A percentile compares a stretch with the other conserved stretches of the same genome.
Evolutionary conservation across 2,113 vertebrate species (phyloP).

Genomic region (Dipodomys spectabilis): DNA sequence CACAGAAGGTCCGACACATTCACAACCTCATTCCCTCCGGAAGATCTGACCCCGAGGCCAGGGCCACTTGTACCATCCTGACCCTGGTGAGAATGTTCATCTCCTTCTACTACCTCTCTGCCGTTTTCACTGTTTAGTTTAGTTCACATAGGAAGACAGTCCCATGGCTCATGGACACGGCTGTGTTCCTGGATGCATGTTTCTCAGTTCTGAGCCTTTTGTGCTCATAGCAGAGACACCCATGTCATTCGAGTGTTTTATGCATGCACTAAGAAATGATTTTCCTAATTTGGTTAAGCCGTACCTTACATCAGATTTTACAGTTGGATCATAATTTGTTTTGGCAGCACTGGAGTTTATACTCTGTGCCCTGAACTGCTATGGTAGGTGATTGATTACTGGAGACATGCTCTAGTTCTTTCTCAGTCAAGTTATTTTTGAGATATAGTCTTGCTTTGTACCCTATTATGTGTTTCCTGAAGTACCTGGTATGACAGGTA

Average conservation of each 20-base stretch:
- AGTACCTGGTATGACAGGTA: too few relatives aligned
- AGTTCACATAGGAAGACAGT: background rate
- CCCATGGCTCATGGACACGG: background rate
- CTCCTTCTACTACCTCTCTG: background rate
- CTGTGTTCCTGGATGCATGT: background rate
- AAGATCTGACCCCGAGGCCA: background rate
- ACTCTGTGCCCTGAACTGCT: too few relatives aligned
- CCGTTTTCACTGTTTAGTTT: background rate
- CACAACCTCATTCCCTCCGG: background rate
- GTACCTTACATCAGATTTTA: too few relatives aligned
- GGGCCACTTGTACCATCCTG: background rate
- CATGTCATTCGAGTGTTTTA: background rate
- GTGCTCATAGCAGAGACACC: background rate
- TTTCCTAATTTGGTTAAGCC: too few relatives aligned
- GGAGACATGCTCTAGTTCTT: too few relatives aligned
- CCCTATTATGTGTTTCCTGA: too few relatives aligned
- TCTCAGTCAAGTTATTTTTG: too few relatives aligned
- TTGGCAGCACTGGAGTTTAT: too few relatives aligned
- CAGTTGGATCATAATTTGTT: too few relatives aligned
- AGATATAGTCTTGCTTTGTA: too few relatives aligned
- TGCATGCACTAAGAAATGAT: too few relatives aligned
- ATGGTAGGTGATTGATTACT: too few relatives aligned
- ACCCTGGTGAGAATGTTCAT: background rate
- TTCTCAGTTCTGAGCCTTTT: background rate
- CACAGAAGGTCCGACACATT: background rate